A percentile compares a stretch with the other conserved stretches of the same genome.
Evolutionary conservation across 2,113 vertebrate genomes (phyloP).

Genomic region (Gymnogyps californianus): DNA sequence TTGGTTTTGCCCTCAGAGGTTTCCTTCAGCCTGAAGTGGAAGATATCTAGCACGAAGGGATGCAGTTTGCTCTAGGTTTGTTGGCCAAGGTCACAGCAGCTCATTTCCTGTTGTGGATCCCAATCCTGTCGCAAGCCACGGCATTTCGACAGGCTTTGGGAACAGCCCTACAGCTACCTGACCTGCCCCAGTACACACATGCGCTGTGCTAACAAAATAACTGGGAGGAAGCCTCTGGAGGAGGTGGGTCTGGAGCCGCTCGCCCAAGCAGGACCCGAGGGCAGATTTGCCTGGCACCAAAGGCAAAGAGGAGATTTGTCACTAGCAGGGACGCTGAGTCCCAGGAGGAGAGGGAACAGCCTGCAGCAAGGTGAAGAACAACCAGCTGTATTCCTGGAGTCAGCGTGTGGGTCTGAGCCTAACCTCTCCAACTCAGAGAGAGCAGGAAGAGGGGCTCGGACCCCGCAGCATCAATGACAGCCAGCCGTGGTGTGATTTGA

Average conservation of each 20-base stretch:
- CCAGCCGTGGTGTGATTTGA: background rate
- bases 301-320: background rate
- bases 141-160: background rate
- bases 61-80: background rate
- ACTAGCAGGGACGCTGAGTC: background rate
- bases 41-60: rapidly evolving
- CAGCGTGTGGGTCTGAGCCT: background rate
- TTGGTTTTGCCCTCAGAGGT: background rate
- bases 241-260: background rate
- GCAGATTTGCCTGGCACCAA: background rate
- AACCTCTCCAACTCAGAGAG: background rate
- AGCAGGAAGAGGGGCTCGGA: rapidly evolving
- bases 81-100: background rate
- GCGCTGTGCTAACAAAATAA: background rate
- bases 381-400: background rate
- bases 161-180: background rate
- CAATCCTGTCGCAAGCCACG: background rate
- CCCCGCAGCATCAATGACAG: background rate
- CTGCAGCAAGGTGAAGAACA: background rate
- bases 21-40: background rate
- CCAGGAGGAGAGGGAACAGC: background rate
- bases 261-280: background rate
- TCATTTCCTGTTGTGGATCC: background rate
- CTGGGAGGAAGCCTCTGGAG: background rate
- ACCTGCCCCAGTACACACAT: background rate